A percentile compares a stretch with the other conserved stretches of the same genome.
phyloP scores from a whole-genome alignment of 2,888 invertebrate species.

The Lasioglossum malachurum region DNA sequence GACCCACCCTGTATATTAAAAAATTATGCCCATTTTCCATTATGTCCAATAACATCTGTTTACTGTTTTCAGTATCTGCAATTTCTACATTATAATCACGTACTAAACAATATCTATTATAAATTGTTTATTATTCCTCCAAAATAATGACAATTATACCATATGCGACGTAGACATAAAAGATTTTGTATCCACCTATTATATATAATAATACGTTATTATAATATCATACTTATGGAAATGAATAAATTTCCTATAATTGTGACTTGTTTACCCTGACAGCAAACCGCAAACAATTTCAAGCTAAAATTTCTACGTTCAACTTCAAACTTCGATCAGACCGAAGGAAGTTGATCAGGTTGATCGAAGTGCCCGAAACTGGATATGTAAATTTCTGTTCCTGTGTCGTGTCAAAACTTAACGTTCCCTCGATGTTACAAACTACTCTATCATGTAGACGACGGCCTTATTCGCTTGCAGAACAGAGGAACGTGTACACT shows the following conservation, averaged over 20 bases:
- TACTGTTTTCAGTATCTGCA: background rate
- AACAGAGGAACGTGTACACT: background rate
- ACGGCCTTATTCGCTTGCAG: background rate
- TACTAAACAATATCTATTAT: background rate
- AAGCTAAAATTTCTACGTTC: background rate
- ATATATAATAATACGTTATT: background rate
- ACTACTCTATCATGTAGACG: conserved; percentile 28
- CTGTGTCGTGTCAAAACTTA: conserved; percentile 26
- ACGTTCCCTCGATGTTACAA: conserved; percentile 11
- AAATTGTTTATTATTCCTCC: background rate
- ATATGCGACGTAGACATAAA: background rate
- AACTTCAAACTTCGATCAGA: conserved; percentile 10
- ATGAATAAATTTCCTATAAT: background rate
- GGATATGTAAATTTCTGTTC: conserved; percentile 52
- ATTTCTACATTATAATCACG: background rate
- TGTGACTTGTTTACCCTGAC: background rate
- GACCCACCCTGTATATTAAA: too few species aligned
- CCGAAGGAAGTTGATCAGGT: conserved; percentile 39
- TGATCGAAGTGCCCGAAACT: conserved; percentile 27
- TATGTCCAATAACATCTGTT: background rate
- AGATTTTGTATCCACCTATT: background rate
- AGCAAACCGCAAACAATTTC: background rate
- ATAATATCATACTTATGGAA: background rate
- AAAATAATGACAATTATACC: background rate
- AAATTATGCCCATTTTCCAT: too few species aligned